phyloP scores from a whole-genome alignment of 2,888 invertebrate species.

The Ceramica pisi region DNA sequence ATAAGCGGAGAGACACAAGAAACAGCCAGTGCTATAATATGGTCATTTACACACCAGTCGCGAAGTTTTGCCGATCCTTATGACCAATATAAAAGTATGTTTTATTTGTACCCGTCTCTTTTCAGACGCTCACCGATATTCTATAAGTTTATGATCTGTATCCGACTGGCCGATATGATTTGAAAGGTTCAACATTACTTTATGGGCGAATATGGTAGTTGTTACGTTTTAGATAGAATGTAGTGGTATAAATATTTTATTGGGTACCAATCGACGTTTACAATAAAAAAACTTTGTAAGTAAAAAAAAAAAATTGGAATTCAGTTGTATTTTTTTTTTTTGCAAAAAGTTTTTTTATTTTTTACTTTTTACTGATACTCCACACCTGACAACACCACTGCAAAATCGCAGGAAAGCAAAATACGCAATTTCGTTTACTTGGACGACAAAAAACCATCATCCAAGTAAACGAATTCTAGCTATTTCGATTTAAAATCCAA shows the following conservation, averaged over 20 bases:
- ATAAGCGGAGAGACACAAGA: too few species aligned
- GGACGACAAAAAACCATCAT: too few species aligned
- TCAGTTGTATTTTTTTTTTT: too few species aligned
- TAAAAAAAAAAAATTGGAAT: too few species aligned
- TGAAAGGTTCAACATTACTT: not conserved
- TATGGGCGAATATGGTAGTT: not conserved
- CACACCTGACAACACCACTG: too few species aligned
- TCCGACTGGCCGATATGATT: slow-evolving; percentile 14
- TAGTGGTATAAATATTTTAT: not conserved
- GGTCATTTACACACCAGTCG: not conserved
- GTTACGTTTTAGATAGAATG: not conserved
- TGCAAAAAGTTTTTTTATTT: too few species aligned
- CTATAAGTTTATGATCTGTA: slow-evolving; percentile 21
- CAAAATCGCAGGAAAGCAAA: too few species aligned
- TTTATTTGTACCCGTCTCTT: slow-evolving; percentile 9
- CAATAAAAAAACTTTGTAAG: too few species aligned
- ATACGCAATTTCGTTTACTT: too few species aligned
- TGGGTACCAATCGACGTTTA: not conserved
- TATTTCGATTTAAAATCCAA: too few species aligned
- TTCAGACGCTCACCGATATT: slow-evolving; percentile 8
- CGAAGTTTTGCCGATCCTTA: not conserved
- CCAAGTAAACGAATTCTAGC: too few species aligned
- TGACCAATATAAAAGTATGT: slow-evolving; percentile 7
- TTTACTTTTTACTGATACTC: too few species aligned
- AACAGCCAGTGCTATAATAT: not conserved